Percentiles rank a stretch among this genome's conserved stretches.
Evolutionary conservation across 2,797 vertebrate genomes (phyloP).

Genomic region (Argyrosomus regius): DNA sequence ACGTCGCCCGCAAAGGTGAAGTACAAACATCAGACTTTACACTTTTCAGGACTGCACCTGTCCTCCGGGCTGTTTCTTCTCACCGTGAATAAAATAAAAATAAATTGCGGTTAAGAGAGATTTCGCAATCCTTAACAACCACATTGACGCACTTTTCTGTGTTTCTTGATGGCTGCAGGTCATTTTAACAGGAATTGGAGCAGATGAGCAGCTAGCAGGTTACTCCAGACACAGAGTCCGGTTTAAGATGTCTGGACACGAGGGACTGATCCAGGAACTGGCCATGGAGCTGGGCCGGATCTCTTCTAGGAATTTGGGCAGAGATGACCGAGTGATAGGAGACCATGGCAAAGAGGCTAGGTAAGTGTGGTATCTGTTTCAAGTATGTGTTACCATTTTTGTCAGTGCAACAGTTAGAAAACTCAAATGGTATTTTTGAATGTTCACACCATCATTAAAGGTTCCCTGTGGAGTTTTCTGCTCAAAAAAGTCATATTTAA

Average conservation of each 20-base stretch:
- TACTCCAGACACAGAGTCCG: constrained; percentile 93
- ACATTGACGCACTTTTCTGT: background rate
- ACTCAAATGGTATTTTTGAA: too few relatives aligned
- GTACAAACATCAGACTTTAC: background rate
- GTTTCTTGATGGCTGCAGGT: constrained; percentile 81
- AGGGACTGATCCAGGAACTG: constrained; percentile 90
- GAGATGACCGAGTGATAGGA: constrained; percentile 94
- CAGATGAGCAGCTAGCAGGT: constrained; percentile 97
- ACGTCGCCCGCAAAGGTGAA: constrained; percentile 91
- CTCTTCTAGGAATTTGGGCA: constrained; percentile 94
- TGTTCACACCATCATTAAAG: background rate
- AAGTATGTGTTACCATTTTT: background rate
- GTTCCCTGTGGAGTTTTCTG: too few relatives aligned
- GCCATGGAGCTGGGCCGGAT: constrained; percentile 93
- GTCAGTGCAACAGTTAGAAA: background rate
- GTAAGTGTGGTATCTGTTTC: constrained; percentile 68
- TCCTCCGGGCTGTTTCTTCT: too few relatives aligned
- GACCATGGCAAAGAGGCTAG: constrained; percentile 97
- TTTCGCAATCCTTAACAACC: background rate
- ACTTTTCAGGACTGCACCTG: background rate
- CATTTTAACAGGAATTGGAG: constrained; percentile 94
- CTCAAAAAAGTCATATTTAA: too few relatives aligned
- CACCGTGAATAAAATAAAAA: background rate
- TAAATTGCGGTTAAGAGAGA: background rate
- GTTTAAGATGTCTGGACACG: constrained; percentile 86